These are phyloP conservation scores for Atractosteus spatula DNA, from an alignment of 2,113 vertebrate species.

Conservation along the genomic window DNA sequence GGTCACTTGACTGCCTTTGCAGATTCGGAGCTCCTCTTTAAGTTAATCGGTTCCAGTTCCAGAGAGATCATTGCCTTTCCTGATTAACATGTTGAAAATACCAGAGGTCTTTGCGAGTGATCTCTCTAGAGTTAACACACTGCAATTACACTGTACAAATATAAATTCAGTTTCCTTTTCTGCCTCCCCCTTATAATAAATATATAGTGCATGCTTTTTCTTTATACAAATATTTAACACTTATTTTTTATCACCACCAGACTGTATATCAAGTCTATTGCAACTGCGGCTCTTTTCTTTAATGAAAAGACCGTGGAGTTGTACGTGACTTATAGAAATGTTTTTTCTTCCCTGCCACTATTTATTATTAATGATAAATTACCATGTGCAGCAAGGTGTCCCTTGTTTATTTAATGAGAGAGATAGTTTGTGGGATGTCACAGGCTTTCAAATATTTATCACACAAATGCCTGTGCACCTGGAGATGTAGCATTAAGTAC, in stretches of 20 bases:
- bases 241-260: no score
- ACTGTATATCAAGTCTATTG: no score
- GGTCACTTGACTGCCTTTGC: neutral
- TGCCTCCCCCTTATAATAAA: no score
- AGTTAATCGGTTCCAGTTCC: no score
- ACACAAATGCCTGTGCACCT: slow-evolving; percentile 35
- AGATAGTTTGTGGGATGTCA: slow-evolving; percentile 21
- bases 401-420: slow-evolving; percentile 61
- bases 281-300: neutral
- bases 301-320: slow-evolving; percentile 17
- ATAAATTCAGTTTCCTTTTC: no score
- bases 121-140: no score
- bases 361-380: slow-evolving; percentile 54
- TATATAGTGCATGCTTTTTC: no score
- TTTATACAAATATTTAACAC: no score
- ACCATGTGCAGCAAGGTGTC: slow-evolving; percentile 31
- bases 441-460: slow-evolving; percentile 60
- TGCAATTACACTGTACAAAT: no score
- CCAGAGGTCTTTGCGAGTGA: no score
- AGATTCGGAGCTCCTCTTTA: neutral
- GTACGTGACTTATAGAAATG: slow-evolving; percentile 18
- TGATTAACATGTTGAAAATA: no score
- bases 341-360: slow-evolving; percentile 29
- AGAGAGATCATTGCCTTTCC: no score
- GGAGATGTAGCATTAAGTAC: slow-evolving; percentile 28